Conservation (phyloP, 1,140 invertebrate species). For the Brachionus paranguensis region DNA sequence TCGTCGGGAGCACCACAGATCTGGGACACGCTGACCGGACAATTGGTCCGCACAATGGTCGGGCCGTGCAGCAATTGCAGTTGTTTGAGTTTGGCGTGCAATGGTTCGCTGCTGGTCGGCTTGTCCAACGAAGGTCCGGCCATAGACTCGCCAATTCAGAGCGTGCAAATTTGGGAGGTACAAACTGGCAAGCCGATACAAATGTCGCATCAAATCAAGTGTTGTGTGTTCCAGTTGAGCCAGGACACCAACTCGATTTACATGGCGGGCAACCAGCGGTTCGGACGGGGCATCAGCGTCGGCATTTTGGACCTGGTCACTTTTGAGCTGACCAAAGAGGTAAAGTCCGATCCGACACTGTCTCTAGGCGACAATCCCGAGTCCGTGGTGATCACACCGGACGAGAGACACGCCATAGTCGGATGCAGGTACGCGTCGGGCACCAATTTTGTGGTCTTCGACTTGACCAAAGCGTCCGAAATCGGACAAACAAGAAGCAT, state of each 20-base stretch:
- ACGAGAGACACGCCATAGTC: constrained; percentile 38
- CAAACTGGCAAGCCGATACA: constrained; percentile 24
- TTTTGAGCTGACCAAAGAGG: constrained; percentile 39
- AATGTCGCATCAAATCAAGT: constrained; percentile 41
- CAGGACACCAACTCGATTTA: constrained; percentile 30
- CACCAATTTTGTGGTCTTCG: constrained; percentile 40
- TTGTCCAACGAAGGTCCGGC: constrained; percentile 12
- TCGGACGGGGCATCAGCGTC: constrained; percentile 33
- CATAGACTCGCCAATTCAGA: neutral
- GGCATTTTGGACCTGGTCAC: constrained; percentile 28
- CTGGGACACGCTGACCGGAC: constrained; percentile 28
- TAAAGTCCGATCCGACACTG: constrained; percentile 32
- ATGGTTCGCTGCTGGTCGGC: constrained; percentile 27
- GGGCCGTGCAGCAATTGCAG: neutral
- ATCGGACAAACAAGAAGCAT: neutral
- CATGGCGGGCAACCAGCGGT: constrained; percentile 41
- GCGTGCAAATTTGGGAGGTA: constrained; percentile 38
- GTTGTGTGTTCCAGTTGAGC: constrained; percentile 32
- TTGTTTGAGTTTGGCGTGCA: constrained; percentile 27
- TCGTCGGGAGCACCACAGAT: constrained; percentile 35
- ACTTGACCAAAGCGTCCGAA: constrained; percentile 32
- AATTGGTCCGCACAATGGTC: neutral
- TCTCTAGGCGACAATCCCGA: constrained; percentile 17
- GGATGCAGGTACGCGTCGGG: neutral
- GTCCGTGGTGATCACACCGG: constrained; percentile 30